phyloP scores from a whole-genome alignment of 2,888 invertebrate genomes.

The Diaprepes abbreviatus region DNA sequence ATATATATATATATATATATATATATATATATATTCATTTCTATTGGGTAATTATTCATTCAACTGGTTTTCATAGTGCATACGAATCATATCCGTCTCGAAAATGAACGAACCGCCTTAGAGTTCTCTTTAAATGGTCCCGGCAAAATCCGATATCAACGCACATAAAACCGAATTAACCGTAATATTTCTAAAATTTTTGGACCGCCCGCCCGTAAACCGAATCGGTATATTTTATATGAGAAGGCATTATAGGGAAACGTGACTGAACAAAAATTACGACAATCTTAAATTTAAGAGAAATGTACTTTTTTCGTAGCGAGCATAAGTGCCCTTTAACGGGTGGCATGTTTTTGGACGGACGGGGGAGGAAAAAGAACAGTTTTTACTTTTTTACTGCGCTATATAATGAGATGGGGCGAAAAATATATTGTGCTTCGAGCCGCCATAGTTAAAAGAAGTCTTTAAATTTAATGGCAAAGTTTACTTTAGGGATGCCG shows the following conservation, averaged over 20 bases:
- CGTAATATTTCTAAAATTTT: conserved; percentile 33
- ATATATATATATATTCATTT: too few species aligned
- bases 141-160: not conserved
- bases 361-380: conserved; percentile 4
- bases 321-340: conserved; percentile 33
- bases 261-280: conserved; percentile 48
- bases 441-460: conserved; percentile 19
- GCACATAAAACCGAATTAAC: conserved; percentile 20
- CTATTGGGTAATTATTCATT: too few species aligned
- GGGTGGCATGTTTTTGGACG: conserved; percentile 25
- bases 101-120: too few species aligned
- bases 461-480: conserved; percentile 33
- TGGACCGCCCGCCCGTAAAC: conserved; percentile 31
- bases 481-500: conserved; percentile 25
- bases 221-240: conserved; percentile 42
- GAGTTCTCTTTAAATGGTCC: not conserved
- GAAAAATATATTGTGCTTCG: conserved; percentile 31
- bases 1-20: too few species aligned
- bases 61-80: too few species aligned
- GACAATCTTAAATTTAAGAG: conserved; percentile 40
- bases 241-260: conserved; percentile 36
- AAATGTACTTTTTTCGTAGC: conserved; percentile 37
- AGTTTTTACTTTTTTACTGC: conserved; percentile 32
- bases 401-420: conserved; percentile 41
- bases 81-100: too few species aligned